Base-by-base conservation (phyloP, 2,888 invertebrate species). In the Lithosia quadra region DNA sequence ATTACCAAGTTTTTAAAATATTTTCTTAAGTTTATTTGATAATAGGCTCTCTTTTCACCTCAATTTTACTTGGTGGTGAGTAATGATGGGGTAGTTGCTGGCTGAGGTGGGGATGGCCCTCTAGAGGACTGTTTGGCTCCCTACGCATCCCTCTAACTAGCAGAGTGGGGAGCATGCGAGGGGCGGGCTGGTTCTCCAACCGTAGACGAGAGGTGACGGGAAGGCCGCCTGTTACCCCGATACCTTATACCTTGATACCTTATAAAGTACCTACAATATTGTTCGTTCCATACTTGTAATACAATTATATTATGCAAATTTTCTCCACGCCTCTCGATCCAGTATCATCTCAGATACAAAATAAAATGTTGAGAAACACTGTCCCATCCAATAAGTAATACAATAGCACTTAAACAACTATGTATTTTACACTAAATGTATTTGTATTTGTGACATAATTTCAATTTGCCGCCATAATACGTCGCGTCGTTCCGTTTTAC, bases 381-480 rank as follows among this genome's bases (percentile, higher is more conserved):
- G 43, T 57, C 43, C n/a, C 39, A 28, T 18, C 36, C 62, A 69
- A 69, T 69, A 67, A 74, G 34, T 21, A 36, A 67, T 67, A 63
- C 55, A 70, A 70, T 36, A 66, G 39, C 39, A 64, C 39, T 67
- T 60, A 61, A 68, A 67, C 78, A 73, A 83, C 83, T 74, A 75
- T 75, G 81, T 83, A 75, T 71, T 76, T 74, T 71, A 79, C 65
- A 68, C 70, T 72, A 78, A 66, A 63, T 49, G 72, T 78, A 78
- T 81, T 79, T 80, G 73, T 56, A 72, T 71, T 77, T 69, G 76
- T 76, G 75, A 79, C 78, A 73, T 81, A 83, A 83, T 84, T 84
- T 83, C 83, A 84, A 84, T 84, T 82, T 84, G 75, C 76, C 76
- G 74, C 73, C 69, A 78, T 79, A 73, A 76, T 73, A 72, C 68